Evolutionary conservation across 2,888 invertebrate genomes (phyloP), one percentile per base, ranked within the genome.

Genomic region (Rambutsinella grinnellia): DNA sequence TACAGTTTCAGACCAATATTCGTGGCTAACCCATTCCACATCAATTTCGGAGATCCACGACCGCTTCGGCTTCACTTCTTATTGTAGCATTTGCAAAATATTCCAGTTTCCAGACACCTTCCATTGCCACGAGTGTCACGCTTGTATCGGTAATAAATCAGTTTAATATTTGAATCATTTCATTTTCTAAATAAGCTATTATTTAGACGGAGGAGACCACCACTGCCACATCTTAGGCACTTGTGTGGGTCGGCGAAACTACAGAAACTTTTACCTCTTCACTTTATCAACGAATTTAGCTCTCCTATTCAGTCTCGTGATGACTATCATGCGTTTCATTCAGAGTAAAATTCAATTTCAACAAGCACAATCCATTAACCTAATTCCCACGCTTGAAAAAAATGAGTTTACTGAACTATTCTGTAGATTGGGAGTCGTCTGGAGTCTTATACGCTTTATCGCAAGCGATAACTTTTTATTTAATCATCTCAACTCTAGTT

Each of bases 331-430:
- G 51, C 66, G 71, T 51, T 17, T 79, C 13, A 28, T 75, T 24
- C 26, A 62, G 36, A 23, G 79, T 76, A 68, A 63, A 66, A 15
- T n/a, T 6, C 57, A 27, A 21, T 15, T 54, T 23, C 54, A 21
- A 19, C 2, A 13, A 1, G 23, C 54, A 26, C 57, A 56, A 17
- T 69, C 69, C 36, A 69, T 76, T 76, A 63, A 76, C 76, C 76
- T 60, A 47, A n/a, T 63, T 76, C 76, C 76, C 76, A 76, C 75
- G 76, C 63, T 76, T 23, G 44, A 57, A 19, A 72, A 2, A 66
- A 72, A 72, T 72, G 66, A 24, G 72, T 65, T 66, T 72, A 66
- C 53, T 72, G 72, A 72, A 72, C 72, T 54, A 19, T 57, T 27
- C 5, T 46, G 3, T 46, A 70, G 70, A 51, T 53, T 70, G 53